Conservation (phyloP, 2,113 vertebrate species). For the Rhabdornis inornatus region DNA sequence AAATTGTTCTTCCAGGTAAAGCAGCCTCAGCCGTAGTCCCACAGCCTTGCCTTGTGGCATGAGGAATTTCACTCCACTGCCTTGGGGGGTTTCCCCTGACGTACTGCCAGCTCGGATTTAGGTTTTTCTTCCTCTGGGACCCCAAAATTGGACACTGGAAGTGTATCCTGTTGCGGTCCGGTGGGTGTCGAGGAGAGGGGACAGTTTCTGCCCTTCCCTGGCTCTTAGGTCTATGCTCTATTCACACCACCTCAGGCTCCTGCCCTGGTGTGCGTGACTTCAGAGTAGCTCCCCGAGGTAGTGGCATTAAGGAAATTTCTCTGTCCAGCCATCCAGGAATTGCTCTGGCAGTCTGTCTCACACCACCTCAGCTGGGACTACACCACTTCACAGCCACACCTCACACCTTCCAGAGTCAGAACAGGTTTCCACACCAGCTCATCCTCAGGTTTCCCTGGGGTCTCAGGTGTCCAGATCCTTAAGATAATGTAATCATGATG, state of each 20-base stretch:
- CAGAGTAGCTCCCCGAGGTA: too few relatives aligned
- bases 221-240: neutral
- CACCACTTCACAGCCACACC: neutral
- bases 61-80: neutral
- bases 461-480: neutral
- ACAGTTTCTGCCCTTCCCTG: neutral
- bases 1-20: neutral
- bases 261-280: too few relatives aligned
- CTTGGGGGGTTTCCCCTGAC: neutral
- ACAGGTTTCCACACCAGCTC: too few relatives aligned
- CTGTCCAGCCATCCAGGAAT: neutral
- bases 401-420: neutral
- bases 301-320: neutral
- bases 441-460: neutral
- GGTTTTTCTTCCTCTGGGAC: neutral
- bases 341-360: neutral
- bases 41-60: accelerated
- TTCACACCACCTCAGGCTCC: neutral
- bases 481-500: neutral
- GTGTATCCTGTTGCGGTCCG: neutral
- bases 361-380: neutral
- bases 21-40: neutral
- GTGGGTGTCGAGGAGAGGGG: neutral
- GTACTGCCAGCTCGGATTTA: neutral
- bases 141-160: neutral